phyloP scores from a whole-genome alignment of 2,888 invertebrate species.

The Oscheius sp. region DNA sequence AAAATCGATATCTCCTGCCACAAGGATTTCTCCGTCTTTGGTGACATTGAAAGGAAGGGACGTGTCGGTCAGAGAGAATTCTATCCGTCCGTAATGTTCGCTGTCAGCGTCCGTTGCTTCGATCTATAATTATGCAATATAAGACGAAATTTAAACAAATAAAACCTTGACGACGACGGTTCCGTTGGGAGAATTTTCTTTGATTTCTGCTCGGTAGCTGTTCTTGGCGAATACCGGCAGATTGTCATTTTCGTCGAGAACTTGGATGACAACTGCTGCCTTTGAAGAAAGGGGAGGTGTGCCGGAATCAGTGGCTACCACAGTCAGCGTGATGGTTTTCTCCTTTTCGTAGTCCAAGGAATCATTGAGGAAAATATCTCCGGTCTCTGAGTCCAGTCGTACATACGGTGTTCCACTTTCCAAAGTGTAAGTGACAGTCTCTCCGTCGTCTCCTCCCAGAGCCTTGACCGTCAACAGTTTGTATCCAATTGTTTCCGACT shows the following conservation, averaged over 20 bases:
- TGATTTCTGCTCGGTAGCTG: constrained; percentile 55
- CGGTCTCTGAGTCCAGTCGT: constrained; percentile 39
- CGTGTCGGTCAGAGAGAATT: constrained; percentile 76
- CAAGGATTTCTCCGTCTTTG: constrained; percentile 55
- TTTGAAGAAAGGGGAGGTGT: constrained; percentile 74
- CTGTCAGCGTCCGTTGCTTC: constrained; percentile 87
- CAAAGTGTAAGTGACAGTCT: constrained; percentile 50
- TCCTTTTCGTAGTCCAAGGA: constrained; percentile 81
- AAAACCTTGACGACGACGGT: constrained; percentile 49
- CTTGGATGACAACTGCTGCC: constrained; percentile 56
- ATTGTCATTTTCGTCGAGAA: constrained; percentile 71
- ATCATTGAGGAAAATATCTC: constrained; percentile 43
- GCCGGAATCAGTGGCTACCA: constrained; percentile 85
- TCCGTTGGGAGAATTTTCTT: constrained; percentile 62
- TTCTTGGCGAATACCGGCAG: constrained; percentile 59
- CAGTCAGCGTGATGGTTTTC: constrained; percentile 83
- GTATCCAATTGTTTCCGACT: constrained; percentile 57
- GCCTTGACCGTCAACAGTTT: constrained; percentile 59
- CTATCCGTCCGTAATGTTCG: constrained; percentile 85
- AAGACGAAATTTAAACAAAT: neutral
- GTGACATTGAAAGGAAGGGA: constrained; percentile 55
- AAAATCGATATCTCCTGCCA: constrained; percentile 55
- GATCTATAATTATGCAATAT: constrained; percentile 75
- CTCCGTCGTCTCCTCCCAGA: constrained; percentile 78
- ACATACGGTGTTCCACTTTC: constrained; percentile 42